These are phyloP conservation scores for Teleopsis dalmanni DNA, from an alignment of 1,140 invertebrate genomes.

Conservation along the genomic window DNA sequence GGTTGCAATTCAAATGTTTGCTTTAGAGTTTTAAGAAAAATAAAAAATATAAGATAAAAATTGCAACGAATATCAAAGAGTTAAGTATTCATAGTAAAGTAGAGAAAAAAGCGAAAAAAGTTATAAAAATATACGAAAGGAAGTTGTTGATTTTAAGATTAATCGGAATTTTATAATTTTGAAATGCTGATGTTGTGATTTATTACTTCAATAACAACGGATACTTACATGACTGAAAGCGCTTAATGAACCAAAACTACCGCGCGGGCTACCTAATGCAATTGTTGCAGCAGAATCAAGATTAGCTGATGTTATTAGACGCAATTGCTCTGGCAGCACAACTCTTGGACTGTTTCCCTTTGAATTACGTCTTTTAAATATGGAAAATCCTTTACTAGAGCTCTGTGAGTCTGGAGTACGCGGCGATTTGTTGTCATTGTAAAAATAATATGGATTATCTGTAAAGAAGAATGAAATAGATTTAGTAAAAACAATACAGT, in stretches of 20 bases:
- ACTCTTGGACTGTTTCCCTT: slow-evolving; percentile 33
- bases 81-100: slow-evolving; percentile 4
- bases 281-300: slow-evolving; percentile 35
- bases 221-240: slow-evolving; percentile 36
- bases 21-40: slow-evolving; percentile 15
- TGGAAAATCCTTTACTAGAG: slow-evolving; percentile 33
- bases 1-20: slow-evolving; percentile 41
- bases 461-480: slow-evolving; percentile 8
- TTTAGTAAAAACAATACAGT: too few relatives aligned
- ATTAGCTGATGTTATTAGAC: slow-evolving; percentile 42
- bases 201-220: background rate
- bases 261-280: slow-evolving; percentile 36
- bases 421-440: slow-evolving; percentile 40
- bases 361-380: slow-evolving; percentile 39
- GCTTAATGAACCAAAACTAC: slow-evolving; percentile 39
- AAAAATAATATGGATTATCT: slow-evolving; percentile 43
- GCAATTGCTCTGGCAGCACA: slow-evolving; percentile 30
- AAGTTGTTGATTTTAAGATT: slow-evolving; percentile 24
- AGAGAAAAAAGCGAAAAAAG: background rate
- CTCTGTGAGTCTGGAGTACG: slow-evolving; percentile 38
- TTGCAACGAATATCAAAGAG: too few relatives aligned
- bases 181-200: background rate
- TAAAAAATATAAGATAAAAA: slow-evolving; percentile 1
- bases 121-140: slow-evolving; percentile 13
- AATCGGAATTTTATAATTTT: slow-evolving; percentile 17